Evolutionary conservation across 2,888 invertebrate species (phyloP), one percentile per base, ranked within the genome.

Genomic region (Marasmarcha lunaedactyla): DNA sequence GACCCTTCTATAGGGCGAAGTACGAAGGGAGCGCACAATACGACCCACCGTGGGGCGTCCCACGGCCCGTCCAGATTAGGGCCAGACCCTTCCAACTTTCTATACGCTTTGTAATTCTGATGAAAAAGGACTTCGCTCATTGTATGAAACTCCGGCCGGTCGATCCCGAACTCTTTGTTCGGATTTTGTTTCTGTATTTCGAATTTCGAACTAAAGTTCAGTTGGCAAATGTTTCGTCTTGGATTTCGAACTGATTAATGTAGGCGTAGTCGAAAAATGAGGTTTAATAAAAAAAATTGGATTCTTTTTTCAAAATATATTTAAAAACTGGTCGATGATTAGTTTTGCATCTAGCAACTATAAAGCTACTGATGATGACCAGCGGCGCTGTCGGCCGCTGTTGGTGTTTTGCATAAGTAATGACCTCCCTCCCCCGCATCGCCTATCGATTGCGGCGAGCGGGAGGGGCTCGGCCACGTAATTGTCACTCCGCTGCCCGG

Each of bases 361-460:
- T n/a, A n/a, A n/a, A n/a, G n/a, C n/a, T n/a, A n/a, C n/a, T n/a
- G n/a, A n/a, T n/a, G n/a, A n/a, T 45, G 47, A 15, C 39, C 37
- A 39, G 39, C 42, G n/a, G n/a, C 35, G 36, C 41, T 47, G n/a
- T 47, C 46, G 71, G 63, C 13, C 52, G 52, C 50, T 61, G 61
- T 61, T 74, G 69, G 66, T 76, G 74, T 79, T 77, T 79, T 81
- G 77, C 81, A 81, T 83, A 81, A 81, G 72, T 79, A 76, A 78
- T 79, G 71, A 71, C 51, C 52, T 47, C 71, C 72, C 48, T 72
- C 70, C 54, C 71, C 66, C 85, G 86, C 84, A 36, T 85, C 81
- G 71, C 87, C 85, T 86, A 70, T 89, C 89, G 51, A 89, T 89
- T 59, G 89, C 89, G 52, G 89, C 89, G 74, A 89, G 89, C 71